phyloP scores from a whole-genome alignment of 2,113 vertebrate species.

The Mola mola region DNA sequence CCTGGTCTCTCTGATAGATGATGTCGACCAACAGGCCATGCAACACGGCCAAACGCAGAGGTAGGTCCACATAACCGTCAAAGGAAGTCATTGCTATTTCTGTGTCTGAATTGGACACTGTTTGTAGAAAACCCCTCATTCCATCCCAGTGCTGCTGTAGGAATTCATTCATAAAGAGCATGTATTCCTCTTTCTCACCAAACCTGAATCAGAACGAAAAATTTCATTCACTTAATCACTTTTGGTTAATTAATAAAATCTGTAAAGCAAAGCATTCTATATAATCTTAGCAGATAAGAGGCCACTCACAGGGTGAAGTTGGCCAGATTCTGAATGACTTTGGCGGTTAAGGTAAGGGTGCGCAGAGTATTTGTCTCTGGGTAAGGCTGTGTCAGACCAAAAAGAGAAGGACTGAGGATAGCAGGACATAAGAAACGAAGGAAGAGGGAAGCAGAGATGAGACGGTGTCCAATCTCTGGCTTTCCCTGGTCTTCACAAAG shows the following conservation, averaged over 20 bases:
- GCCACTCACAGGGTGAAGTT: constrained; percentile 89
- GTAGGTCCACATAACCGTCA: constrained; percentile 89
- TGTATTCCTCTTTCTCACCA: constrained; percentile 96
- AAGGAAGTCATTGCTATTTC: constrained; percentile 81
- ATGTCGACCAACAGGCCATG: constrained; percentile 91
- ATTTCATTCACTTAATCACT: background rate
- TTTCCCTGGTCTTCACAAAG: constrained; percentile 82
- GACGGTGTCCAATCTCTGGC: constrained; percentile 84
- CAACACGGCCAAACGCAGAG: constrained; percentile 89
- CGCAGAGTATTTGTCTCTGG: constrained; percentile 87
- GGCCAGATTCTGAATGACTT: constrained; percentile 96
- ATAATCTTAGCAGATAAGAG: background rate
- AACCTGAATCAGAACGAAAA: constrained; percentile 80
- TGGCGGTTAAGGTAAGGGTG: constrained; percentile 91
- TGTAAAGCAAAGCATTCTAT: background rate
- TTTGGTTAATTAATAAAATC: background rate
- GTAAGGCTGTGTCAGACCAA: constrained; percentile 89
- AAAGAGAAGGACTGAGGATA: constrained; percentile 93
- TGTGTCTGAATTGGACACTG: constrained; percentile 83
- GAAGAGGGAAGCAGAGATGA: constrained; percentile 94
- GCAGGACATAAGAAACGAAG: constrained; percentile 94
- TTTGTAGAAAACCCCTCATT: constrained; percentile 87
- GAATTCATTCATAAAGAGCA: constrained; percentile 96
- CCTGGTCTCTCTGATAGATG: constrained; percentile 86
- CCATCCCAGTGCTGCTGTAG: constrained; percentile 86